Evolutionary conservation across 35 echinoderm and acorn worm genomes (phyloP).

Genomic region (Heliocidaris erythrogramma): DNA sequence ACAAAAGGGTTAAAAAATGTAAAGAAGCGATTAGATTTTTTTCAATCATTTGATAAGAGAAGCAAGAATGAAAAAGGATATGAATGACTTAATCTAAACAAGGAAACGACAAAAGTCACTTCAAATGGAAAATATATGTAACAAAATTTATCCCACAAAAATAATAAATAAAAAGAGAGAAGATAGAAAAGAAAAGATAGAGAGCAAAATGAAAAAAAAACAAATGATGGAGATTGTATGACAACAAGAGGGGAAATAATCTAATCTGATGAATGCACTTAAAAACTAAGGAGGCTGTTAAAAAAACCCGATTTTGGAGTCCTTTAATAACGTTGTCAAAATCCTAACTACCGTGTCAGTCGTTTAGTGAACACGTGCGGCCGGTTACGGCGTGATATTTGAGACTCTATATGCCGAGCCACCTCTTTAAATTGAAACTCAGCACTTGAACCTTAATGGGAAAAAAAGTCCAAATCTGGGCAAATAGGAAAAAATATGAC

Average conservation of each 20-base stretch:
- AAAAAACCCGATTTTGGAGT: not conserved
- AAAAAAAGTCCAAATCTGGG: slow-evolving; percentile 15
- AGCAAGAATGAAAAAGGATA: too few relatives aligned
- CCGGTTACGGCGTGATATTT: not conserved
- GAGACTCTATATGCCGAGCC: not conserved
- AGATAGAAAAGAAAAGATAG: too few relatives aligned
- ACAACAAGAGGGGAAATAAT: not conserved
- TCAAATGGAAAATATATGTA: too few relatives aligned
- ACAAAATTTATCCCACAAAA: too few relatives aligned
- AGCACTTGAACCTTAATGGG: slow-evolving; percentile 31
- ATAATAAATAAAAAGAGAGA: too few relatives aligned
- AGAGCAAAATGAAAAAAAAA: too few relatives aligned
- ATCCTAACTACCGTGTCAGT: slow-evolving; percentile 19
- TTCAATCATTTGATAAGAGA: too few relatives aligned
- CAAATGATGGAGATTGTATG: too few relatives aligned
- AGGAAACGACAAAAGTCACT: too few relatives aligned
- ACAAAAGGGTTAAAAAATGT: too few relatives aligned
- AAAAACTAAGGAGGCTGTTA: not conserved
- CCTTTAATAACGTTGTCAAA: slow-evolving; percentile 21
- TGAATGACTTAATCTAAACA: too few relatives aligned
- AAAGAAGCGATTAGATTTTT: too few relatives aligned
- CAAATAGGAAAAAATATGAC: not conserved
- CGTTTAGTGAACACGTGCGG: slow-evolving; percentile 23
- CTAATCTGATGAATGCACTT: not conserved
- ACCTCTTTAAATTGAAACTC: slow-evolving; percentile 27